Conservation (phyloP, 2,113 vertebrate species). For the Paralichthys olivaceus region DNA sequence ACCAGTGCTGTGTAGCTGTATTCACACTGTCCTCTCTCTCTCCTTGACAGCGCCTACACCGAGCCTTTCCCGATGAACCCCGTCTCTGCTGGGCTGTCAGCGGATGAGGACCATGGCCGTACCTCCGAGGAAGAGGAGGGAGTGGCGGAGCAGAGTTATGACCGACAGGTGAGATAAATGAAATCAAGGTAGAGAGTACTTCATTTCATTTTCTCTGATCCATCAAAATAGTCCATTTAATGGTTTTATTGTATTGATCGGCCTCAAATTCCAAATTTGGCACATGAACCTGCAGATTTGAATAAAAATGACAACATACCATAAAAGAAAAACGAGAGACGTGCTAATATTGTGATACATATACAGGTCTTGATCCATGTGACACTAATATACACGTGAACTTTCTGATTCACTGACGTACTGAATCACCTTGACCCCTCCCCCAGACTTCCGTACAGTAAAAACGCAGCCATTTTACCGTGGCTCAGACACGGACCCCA, state of each 20-base stretch:
- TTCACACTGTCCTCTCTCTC: slow-evolving; percentile 9
- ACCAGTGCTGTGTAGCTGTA: slow-evolving; percentile 1
- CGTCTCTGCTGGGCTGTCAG: slow-evolving; percentile 75
- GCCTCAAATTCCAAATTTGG: too few species aligned
- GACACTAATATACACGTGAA: background rate
- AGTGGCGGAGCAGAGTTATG: slow-evolving; percentile 80
- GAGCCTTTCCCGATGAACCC: slow-evolving; percentile 92
- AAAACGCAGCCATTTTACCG: slow-evolving; percentile 81
- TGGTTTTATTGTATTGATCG: background rate
- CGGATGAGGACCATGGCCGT: slow-evolving; percentile 90
- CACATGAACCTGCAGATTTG: background rate
- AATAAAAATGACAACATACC: background rate
- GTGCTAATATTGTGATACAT: background rate
- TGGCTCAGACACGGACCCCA: slow-evolving; percentile 65
- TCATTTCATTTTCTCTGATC: background rate
- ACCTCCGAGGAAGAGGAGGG: slow-evolving; percentile 94
- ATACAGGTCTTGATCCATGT: background rate
- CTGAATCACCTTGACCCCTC: background rate
- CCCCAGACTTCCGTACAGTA: slow-evolving; percentile 19
- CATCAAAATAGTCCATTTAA: background rate
- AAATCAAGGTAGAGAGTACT: background rate
- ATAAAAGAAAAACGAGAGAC: background rate
- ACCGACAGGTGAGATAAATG: slow-evolving; percentile 84
- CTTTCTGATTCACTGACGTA: background rate
- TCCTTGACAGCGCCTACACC: slow-evolving; percentile 89